Conservation (phyloP, 2,888 invertebrate genomes). For the Sminthurinus aureus region DNA sequence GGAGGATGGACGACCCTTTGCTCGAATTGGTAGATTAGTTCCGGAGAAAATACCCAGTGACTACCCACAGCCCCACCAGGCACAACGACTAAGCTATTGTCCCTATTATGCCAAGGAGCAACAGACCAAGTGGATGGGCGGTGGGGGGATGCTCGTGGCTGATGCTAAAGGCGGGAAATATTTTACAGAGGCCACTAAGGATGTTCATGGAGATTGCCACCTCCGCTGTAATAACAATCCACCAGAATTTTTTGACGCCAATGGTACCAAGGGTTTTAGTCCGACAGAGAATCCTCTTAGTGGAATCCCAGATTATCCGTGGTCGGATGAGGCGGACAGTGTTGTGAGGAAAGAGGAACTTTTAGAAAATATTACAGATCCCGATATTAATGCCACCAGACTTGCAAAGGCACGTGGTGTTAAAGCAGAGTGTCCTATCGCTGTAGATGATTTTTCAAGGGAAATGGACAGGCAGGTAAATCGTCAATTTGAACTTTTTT, state of each 20-base stretch:
- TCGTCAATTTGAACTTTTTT: too few species aligned
- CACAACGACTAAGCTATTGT: conserved; percentile 14
- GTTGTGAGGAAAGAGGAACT: not conserved
- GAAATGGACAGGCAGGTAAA: conserved; percentile 17
- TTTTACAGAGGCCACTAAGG: not conserved
- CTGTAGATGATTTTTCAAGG: not conserved
- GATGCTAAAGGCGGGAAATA: not conserved
- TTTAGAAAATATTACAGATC: not conserved
- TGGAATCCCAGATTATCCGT: conserved; percentile 2
- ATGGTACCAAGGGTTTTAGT: not conserved
- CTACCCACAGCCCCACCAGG: conserved; percentile 10
- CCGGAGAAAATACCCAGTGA: not conserved
- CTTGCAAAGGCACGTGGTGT: not conserved
- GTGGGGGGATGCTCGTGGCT: conserved; percentile 12
- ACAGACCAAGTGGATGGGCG: conserved; percentile 2
- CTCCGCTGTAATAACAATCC: not conserved
- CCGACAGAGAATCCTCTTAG: not conserved
- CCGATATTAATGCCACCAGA: not conserved
- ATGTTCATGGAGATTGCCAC: not conserved
- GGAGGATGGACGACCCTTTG: not conserved
- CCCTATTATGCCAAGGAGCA: conserved; percentile 12
- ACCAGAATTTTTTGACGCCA: not conserved
- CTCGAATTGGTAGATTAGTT: not conserved
- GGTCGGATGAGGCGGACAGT: not conserved
- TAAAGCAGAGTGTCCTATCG: not conserved